Evolutionary conservation across 2,113 vertebrate species (phyloP).

Genomic region (Seriola rivoliana): DNA sequence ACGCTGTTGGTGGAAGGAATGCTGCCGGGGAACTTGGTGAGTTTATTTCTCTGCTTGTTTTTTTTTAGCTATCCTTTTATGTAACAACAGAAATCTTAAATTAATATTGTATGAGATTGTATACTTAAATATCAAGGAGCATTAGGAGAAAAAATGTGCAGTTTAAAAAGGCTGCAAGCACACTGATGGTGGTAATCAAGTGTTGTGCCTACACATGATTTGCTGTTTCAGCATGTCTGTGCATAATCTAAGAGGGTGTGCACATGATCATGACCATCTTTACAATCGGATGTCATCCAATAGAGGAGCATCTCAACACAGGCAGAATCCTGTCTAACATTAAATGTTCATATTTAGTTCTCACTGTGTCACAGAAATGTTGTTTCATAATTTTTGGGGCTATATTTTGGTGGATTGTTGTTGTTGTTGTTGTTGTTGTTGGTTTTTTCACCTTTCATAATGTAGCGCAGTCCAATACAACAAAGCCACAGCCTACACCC

Average conservation of each 20-base stretch:
- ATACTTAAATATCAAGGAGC: conserved; percentile 36
- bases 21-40: conserved; percentile 96
- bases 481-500: neutral
- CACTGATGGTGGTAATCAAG: conserved; percentile 33
- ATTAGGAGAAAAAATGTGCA: neutral
- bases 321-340: neutral
- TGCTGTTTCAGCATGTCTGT: conserved; percentile 42
- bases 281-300: conserved; percentile 6
- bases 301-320: neutral
- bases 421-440: neutral
- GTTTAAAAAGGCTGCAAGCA: conserved; percentile 35
- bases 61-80: conserved; percentile 26
- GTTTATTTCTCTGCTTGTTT: conserved; percentile 47
- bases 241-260: conserved; percentile 11
- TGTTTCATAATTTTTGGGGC: neutral
- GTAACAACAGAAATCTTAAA: conserved; percentile 38
- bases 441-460: neutral
- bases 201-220: conserved; percentile 41
- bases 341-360: neutral
- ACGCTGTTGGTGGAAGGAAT: conserved; percentile 95
- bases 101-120: conserved; percentile 54
- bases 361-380: neutral
- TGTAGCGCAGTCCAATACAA: neutral
- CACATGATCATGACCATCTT: conserved; percentile 7
- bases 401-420: neutral